Percentiles rank a stretch among this genome's conserved stretches.
phyloP scores from a whole-genome alignment of 2,888 invertebrate species.

The Acanthopleura granulata region DNA sequence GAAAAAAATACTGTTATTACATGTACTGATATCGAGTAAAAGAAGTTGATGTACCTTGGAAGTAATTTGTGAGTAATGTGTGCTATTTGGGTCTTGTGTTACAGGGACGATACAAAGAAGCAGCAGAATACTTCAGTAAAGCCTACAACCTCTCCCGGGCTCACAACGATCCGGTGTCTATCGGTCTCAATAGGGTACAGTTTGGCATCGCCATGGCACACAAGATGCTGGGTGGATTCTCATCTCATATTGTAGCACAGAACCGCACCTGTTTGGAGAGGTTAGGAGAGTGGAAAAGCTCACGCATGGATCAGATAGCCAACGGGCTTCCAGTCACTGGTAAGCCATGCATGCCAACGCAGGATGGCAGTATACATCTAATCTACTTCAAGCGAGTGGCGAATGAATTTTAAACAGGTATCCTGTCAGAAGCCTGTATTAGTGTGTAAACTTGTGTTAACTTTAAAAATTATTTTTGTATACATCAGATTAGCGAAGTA shows the following conservation, averaged over 20 bases:
- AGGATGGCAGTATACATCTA: no score
- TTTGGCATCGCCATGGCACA: conserved; percentile 66
- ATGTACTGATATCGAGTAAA: no score
- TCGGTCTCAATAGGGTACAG: conserved; percentile 64
- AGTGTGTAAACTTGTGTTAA: no score
- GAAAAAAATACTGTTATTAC: no score
- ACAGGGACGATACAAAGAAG: conserved; percentile 67
- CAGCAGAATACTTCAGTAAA: conserved; percentile 67
- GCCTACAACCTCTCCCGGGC: conserved; percentile 67
- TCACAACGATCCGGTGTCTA: conserved; percentile 56
- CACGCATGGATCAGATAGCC: conserved; percentile 50
- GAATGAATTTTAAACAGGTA: no score
- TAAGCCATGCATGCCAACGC: neutral
- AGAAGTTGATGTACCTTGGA: no score
- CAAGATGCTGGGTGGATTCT: conserved; percentile 55
- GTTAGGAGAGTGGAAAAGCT: conserved; percentile 65
- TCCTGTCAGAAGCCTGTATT: no score
- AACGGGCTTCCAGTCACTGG: conserved; percentile 36
- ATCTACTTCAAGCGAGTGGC: no score
- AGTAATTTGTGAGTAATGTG: no score
- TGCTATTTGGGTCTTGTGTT: conserved; percentile 13
- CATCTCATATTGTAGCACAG: conserved; percentile 49
- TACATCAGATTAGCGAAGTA: no score
- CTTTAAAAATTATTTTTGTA: no score
- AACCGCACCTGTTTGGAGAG: conserved; percentile 49